Percentiles rank a stretch among this genome's conserved stretches.
phyloP scores from a whole-genome alignment of 2,797 vertebrate genomes.

The Oreochromis grahami region DNA sequence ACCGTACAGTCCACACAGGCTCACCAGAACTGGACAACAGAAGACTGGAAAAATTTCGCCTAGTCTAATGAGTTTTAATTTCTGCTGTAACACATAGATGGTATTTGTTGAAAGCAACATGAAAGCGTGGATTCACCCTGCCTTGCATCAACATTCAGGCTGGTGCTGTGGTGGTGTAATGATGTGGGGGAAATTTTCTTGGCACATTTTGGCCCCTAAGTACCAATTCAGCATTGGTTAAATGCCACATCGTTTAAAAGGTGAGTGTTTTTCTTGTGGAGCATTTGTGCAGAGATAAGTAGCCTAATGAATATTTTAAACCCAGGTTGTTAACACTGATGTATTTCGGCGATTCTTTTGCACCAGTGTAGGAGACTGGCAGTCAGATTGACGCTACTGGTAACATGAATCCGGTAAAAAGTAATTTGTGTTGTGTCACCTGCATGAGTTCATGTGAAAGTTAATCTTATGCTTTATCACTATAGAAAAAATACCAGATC shows the following conservation, averaged over 20 bases:
- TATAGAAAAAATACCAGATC: background rate
- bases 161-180: background rate
- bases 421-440: background rate
- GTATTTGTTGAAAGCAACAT: background rate
- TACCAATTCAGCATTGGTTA: background rate
- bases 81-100: background rate
- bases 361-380: background rate
- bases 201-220: background rate
- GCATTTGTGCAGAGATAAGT: background rate
- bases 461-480: background rate
- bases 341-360: background rate
- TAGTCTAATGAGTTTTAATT: background rate
- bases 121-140: background rate
- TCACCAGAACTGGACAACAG: background rate
- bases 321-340: background rate
- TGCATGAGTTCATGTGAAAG: background rate
- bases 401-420: background rate
- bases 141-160: background rate
- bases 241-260: background rate
- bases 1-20: background rate
- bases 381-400: background rate
- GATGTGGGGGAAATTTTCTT: background rate
- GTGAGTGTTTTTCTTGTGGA: background rate
- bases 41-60: background rate
- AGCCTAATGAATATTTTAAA: background rate